Evolutionary conservation across 1,140 invertebrate genomes (phyloP), one percentile per base, ranked within the genome.

Genomic region (Babylonia areolata): DNA sequence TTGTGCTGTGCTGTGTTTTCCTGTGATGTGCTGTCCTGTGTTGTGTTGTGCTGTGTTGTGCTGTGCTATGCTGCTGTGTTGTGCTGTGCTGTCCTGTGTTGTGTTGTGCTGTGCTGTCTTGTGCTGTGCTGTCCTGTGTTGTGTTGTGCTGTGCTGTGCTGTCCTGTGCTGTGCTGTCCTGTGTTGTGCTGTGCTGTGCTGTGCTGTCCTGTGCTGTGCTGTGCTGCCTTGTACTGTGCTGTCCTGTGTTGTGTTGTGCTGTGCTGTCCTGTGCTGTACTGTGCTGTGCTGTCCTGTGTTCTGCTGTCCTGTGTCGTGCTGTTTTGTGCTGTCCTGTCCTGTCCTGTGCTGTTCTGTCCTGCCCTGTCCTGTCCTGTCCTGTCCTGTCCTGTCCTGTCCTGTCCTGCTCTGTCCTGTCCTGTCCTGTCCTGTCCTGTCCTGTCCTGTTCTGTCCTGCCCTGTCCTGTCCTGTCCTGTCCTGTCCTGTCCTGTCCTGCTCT

Each of bases 311-410:
- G 20, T 51, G 51, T 78, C 42, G 51, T 80, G 37, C 12, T 58
- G 46, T 81, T 2, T 2, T 54, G 80, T 31, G 37, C 79, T 81
- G 79, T 81, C 42, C n/a, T 81, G 79, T 54, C 79, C n/a, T 54
- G 42, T 81, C n/a, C 17, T 77, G 35, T 40, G 9, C 23, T 40
- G 37, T 40, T n/a, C 39, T 75, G 40, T 42, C 39, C 71, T 75
- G 71, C 20, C 71, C 69, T 73, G 69, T 37, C 33, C 69, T 73
- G 69, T 37, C 20, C 3, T 77, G 73, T 40, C 73, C 39, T 77
- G 73, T 40, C 73, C 73, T 75, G 31, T 75, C 33, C 31, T 75
- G 37, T 77, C 73, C 73, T 77, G 73, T 40, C 73, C 73, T 77
- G 35, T 77, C 20, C 12, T 77, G 73, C 20, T 37, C 23, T 77